These are phyloP conservation scores for Eupithecia centaureata DNA, from an alignment of 2,888 invertebrate species.

Conservation along the genomic window DNA sequence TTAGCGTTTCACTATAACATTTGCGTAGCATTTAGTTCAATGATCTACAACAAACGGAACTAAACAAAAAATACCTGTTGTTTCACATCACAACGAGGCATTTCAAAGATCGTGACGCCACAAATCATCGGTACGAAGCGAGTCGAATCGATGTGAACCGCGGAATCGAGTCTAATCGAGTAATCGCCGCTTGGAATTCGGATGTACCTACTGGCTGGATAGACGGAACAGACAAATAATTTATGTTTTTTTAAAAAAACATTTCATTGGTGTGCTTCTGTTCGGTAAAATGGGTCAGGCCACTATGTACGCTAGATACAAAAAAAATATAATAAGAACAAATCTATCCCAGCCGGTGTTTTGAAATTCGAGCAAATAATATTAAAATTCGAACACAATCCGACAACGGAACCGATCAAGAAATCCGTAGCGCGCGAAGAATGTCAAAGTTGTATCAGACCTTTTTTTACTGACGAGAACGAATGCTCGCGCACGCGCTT, in stretches of 20 bases:
- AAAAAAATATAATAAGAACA: neutral
- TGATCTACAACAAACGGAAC: constrained; percentile 40
- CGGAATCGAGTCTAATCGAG: constrained; percentile 60
- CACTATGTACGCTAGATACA: neutral
- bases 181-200: constrained; percentile 53
- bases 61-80: constrained; percentile 47
- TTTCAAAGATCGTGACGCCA: constrained; percentile 65
- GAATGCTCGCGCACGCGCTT: constrained; percentile 76
- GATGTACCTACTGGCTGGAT: constrained; percentile 44
- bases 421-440: constrained; percentile 69
- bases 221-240: constrained; percentile 33
- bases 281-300: neutral
- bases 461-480: constrained; percentile 75
- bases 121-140: constrained; percentile 67
- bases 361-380: neutral
- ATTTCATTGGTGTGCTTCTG: neutral
- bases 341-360: neutral
- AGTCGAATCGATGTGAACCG: constrained; percentile 70
- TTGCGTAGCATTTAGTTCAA: constrained; percentile 30
- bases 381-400: constrained; percentile 6
- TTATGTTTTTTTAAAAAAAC: neutral
- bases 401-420: constrained; percentile 44
- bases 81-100: constrained; percentile 57
- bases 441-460: constrained; percentile 65
- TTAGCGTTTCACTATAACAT: neutral